Conservation (phyloP, 2,113 vertebrate species). For the Urocolius indicus region DNA sequence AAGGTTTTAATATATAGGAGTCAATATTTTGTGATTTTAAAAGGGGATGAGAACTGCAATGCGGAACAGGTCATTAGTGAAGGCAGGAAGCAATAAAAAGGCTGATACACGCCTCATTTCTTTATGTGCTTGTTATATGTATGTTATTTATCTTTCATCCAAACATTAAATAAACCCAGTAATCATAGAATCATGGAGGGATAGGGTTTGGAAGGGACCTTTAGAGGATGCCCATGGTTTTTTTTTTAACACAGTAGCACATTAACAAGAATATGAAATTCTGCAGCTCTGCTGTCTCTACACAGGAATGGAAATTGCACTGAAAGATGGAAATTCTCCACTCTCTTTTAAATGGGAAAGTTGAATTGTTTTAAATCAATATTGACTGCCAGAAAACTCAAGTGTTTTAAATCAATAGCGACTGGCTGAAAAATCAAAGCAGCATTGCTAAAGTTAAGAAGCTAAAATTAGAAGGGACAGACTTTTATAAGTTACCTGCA, state of each 20-base stretch:
- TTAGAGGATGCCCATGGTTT: background rate
- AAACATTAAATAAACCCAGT: background rate
- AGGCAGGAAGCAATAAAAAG: constrained; percentile 68
- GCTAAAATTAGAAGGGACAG: background rate
- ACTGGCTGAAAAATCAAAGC: background rate
- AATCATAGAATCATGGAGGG: background rate
- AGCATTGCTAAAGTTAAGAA: background rate
- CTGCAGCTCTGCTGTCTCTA: background rate
- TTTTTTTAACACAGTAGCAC: background rate
- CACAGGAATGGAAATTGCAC: background rate
- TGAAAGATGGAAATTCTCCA: background rate
- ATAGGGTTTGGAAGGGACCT: too few species aligned
- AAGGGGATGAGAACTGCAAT: constrained; percentile 56
- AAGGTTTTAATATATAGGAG: background rate
- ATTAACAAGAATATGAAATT: background rate
- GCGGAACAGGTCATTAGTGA: constrained; percentile 48
- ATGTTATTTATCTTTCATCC: background rate
- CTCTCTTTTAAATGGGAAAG: background rate
- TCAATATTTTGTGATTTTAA: background rate
- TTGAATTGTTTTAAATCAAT: background rate
- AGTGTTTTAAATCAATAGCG: background rate
- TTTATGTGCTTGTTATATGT: constrained; percentile 4
- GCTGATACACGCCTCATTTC: constrained; percentile 1
- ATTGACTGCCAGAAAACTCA: background rate
- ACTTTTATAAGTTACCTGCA: background rate